Evolutionary conservation across 2,888 invertebrate species (phyloP), one percentile per base, ranked within the genome.

Genomic region (Eilema griseolum): DNA sequence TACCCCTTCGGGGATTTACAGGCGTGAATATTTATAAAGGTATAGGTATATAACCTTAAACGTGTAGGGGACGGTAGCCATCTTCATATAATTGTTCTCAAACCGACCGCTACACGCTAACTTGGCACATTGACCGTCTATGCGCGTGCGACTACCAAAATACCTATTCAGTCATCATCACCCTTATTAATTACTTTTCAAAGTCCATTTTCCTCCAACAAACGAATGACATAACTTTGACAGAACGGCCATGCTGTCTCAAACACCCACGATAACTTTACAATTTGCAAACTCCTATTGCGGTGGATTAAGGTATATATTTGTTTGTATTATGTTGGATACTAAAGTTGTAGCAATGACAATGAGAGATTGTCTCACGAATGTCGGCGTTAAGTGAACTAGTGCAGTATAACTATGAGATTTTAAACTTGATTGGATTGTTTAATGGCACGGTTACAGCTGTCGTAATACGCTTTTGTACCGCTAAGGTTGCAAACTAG

Each of bases 341-440:
- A 16, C n/a, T 66, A 61, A 41, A 4, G n/a, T 66, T 57, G 66
- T 70, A 3, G 20, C 67, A 68, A 81, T 85, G 80, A 93, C 93
- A 94, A 93, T 93, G 26, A 26, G 11, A 57, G 23, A 59, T 59
- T 24, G 24, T 59, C 93, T 82, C 93, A 93, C 91, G 89, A 69
- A 63, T 64, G 20, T 3, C 23, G 26, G 23, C 23, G 31, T 86
- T 84, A 87, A 89, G 89, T 90, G 86, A 92, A 94, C 83, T 93
- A 92, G 93, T 89, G 88, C 93, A 92, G 88, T 93, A 87, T 91
- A 88, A 91, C 59, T 70, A 41, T 60, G 61, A 61, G 67, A 59
- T 68, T 69, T 52, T 63, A 67, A 41, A 56, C 16, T 57, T 72
- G 61, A 81, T 79, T 76, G 61, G 76, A 74, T 82, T 82, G 72